These are phyloP conservation scores for Tachina grossa DNA, from an alignment of 2,888 invertebrate genomes.

Conservation along the genomic window DNA sequence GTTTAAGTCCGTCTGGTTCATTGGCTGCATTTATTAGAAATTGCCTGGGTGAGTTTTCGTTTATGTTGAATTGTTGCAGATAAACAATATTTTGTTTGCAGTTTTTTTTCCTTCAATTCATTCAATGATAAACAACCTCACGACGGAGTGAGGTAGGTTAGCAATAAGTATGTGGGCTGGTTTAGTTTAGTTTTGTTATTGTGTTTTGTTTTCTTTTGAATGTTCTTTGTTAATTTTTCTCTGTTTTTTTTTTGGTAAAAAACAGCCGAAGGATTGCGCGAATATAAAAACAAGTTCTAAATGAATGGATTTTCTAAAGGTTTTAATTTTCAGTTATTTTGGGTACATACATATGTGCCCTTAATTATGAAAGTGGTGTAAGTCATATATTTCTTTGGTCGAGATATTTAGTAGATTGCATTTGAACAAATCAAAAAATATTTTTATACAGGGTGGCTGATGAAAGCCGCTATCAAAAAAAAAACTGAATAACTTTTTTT, in stretches of 20 bases:
- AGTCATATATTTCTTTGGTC: too few relatives aligned
- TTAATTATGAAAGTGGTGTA: too few relatives aligned
- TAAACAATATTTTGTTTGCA: conserved; percentile 37
- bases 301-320: conserved; percentile 11
- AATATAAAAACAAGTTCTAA: conserved; percentile 28
- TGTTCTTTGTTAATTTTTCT: background rate
- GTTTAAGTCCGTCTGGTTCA: conserved; percentile 60
- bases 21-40: conserved; percentile 38
- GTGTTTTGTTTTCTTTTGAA: background rate
- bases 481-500: too few relatives aligned
- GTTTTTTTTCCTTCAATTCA: conserved; percentile 21
- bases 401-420: too few relatives aligned
- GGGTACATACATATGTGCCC: too few relatives aligned
- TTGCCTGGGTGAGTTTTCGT: conserved; percentile 15
- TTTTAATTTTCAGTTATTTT: background rate
- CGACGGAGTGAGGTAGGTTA: conserved; percentile 66
- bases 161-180: conserved; percentile 57
- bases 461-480: too few relatives aligned
- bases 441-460: too few relatives aligned
- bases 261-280: conserved; percentile 5
- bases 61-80: conserved; percentile 31
- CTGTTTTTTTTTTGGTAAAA: conserved; percentile 3
- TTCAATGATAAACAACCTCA: conserved; percentile 17
- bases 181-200: conserved; percentile 17
- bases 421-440: too few relatives aligned